These are phyloP conservation scores for Paratrypauchen microcephalus DNA, from an alignment of 2,797 vertebrate genomes.

Conservation along the genomic window DNA sequence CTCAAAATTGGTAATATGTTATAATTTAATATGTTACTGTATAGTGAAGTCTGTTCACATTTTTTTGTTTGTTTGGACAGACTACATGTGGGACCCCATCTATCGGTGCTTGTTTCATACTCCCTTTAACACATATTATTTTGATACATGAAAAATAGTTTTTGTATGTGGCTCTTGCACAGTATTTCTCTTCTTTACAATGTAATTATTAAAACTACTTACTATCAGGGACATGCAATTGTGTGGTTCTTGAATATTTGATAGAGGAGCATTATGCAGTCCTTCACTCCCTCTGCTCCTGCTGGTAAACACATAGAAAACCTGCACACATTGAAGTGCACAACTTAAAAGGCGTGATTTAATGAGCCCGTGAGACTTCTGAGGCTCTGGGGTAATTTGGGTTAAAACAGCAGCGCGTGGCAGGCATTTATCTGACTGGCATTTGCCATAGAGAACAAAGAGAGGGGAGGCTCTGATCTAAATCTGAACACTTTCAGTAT, in stretches of 20 bases:
- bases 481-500: conserved; percentile 43
- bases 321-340: conserved; percentile 49
- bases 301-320: conserved; percentile 55
- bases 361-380: conserved; percentile 76
- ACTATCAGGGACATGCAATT: conserved; percentile 2
- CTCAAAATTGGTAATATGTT: conserved; percentile 7
- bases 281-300: conserved; percentile 1
- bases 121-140: too few relatives aligned
- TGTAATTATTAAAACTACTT: neutral
- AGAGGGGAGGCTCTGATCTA: conserved; percentile 64
- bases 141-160: neutral
- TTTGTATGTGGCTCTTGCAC: neutral
- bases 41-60: neutral
- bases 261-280: neutral
- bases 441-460: conserved; percentile 70
- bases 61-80: neutral
- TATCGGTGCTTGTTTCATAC: neutral
- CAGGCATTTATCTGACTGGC: conserved; percentile 67
- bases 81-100: too few relatives aligned
- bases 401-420: conserved; percentile 71
- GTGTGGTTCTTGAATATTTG: neutral
- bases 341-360: conserved; percentile 69
- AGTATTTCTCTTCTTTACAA: neutral
- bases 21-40: neutral
- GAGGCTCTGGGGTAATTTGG: conserved; percentile 67